These are phyloP conservation scores for Sebastes nivosus DNA, from an alignment of 2,797 vertebrate species.

Conservation along the genomic window DNA sequence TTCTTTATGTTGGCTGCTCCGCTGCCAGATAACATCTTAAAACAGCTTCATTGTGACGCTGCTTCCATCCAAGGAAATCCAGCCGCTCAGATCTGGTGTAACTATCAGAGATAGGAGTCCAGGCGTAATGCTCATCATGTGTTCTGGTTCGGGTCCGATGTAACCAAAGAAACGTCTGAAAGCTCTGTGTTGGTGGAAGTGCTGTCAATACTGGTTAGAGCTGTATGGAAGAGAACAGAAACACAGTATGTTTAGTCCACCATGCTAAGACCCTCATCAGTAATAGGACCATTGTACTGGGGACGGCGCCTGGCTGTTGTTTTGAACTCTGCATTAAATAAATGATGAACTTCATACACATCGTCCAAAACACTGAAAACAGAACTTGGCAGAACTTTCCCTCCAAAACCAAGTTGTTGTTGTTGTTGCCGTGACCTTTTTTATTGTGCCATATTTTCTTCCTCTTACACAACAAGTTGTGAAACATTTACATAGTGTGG, in stretches of 20 bases:
- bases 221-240: background rate
- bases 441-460: constrained; percentile 14
- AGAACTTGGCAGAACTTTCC: background rate
- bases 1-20: constrained; percentile 10
- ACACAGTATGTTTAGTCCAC: background rate
- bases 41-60: background rate
- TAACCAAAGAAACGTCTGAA: background rate
- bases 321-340: constrained; percentile 11
- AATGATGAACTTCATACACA: constrained; percentile 19
- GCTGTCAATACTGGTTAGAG: constrained; percentile 23
- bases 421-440: constrained; percentile 20
- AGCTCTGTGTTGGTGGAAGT: background rate
- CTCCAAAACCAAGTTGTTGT: constrained; percentile 9
- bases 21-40: constrained; percentile 36
- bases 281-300: background rate
- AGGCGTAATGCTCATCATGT: constrained; percentile 19
- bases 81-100: background rate
- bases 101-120: background rate
- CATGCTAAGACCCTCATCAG: background rate
- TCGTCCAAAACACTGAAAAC: constrained; percentile 29
- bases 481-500: background rate
- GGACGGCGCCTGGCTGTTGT: constrained; percentile 10
- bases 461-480: background rate
- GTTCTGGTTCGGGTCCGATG: constrained; percentile 8
- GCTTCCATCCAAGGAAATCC: constrained; percentile 9